Evolutionary conservation across 2,797 vertebrate genomes (phyloP).

Genomic region (Lithobates pipiens): DNA sequence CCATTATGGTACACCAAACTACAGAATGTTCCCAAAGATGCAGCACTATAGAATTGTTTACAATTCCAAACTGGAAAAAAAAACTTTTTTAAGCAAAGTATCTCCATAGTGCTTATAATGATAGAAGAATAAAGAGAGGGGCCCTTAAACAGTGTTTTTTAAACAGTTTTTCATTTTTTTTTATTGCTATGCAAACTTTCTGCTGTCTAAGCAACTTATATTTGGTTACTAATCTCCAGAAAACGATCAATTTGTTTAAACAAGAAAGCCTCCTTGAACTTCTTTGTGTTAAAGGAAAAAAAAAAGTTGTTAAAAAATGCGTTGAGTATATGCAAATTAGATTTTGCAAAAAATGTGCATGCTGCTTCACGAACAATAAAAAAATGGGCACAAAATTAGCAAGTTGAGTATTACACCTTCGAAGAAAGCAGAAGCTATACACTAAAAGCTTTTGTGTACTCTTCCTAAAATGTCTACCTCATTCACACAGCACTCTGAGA

Average conservation of each 20-base stretch:
- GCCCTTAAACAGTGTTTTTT: no score
- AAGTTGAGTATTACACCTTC: not conserved
- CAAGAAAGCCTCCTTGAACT: not conserved
- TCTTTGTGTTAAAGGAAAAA: not conserved
- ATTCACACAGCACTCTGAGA: not conserved
- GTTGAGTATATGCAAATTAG: slow-evolving; percentile 4
- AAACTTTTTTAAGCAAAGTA: no score
- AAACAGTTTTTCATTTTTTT: no score
- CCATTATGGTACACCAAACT: no score
- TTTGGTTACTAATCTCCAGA: not conserved
- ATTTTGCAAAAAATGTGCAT: slow-evolving; percentile 19
- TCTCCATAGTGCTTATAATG: no score
- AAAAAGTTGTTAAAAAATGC: slow-evolving; percentile 8
- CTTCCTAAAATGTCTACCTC: not conserved
- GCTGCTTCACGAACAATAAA: slow-evolving; percentile 24
- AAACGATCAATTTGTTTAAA: not conserved
- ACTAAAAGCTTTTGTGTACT: not conserved
- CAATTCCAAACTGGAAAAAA: no score
- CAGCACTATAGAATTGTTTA: no score
- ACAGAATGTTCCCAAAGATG: no score
- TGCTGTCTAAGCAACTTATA: no score
- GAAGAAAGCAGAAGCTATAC: not conserved
- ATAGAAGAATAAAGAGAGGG: no score
- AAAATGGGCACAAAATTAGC: slow-evolving; percentile 21
- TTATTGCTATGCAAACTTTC: no score